Evolutionary conservation across 2,113 vertebrate species (phyloP), one percentile per base, ranked within the genome.

Genomic region (Archocentrus centrarchus): DNA sequence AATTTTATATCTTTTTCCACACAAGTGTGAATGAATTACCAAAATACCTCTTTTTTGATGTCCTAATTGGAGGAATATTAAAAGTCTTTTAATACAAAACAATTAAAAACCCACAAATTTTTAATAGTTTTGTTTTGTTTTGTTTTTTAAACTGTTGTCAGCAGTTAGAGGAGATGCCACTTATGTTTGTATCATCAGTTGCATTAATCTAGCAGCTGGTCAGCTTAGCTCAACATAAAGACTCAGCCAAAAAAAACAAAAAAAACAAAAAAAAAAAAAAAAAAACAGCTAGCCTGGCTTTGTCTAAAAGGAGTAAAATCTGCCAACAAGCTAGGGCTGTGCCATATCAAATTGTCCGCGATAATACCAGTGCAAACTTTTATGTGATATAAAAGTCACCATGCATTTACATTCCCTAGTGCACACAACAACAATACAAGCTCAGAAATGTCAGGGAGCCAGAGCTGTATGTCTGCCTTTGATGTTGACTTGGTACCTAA

Each of bases 61-160:
- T 6, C 53, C 24, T 37, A 6, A 14, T n/a, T 22, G 3, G 0
- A 58, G 14, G n/a, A 58, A 53, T 53, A 37, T 57, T 20, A 50
- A 70, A 30, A 30, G 64, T 30, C 3, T 70, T 70, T 2, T 1
- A 20, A 24, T 50, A 70, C 24, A 30, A 70, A 70, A 53, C 0
- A 70, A 4, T 44, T 44, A 68, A 47, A 47, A 68, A 11, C 15
- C 10, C 44, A 7, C 30, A 55, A 55, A 9, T 35, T 20, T 70
- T 20, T 50, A 1, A 50, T 11, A 11, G 44, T 50, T 24, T 27
- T 27, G 27, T 27, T 27, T 27, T 27, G 27, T 27, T 13, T 50
- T 0, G 27, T 1, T 15, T 14, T 63, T 41, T 0, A 20, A 66
- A 6, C 8, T 68, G 41, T 22, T 1, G 0, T 47, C 64, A 68